Percentiles rank a stretch among this genome's conserved stretches.
These are phyloP conservation scores for Microctonus aethiopoides DNA, from an alignment of 2,888 invertebrate species.

Conservation along the genomic window DNA sequence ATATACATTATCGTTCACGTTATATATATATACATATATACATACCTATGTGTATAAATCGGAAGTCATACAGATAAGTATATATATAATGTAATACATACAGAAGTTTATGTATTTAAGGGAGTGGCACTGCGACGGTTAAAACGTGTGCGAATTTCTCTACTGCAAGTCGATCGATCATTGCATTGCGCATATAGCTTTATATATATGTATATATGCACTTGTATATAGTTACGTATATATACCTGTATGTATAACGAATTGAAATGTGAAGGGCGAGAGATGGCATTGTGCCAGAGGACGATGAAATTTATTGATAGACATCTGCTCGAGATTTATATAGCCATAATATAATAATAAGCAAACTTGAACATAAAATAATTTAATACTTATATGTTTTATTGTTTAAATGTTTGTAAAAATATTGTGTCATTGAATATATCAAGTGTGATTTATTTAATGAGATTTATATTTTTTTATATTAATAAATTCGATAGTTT, in stretches of 20 bases:
- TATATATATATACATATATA: no score
- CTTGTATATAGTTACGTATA: no score
- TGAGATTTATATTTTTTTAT: neutral
- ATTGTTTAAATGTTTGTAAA: neutral
- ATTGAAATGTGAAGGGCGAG: neutral
- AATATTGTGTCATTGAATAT: neutral
- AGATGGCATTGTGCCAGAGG: neutral
- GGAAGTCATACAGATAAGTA: no score
- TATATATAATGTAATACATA: no score
- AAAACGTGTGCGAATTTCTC: neutral
- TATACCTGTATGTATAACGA: neutral
- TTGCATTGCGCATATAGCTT: constrained; percentile 4
- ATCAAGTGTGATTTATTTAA: neutral
- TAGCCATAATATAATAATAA: neutral
- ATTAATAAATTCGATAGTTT: neutral
- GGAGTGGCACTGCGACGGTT: constrained; percentile 11
- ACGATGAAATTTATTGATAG: neutral
- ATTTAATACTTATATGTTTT: neutral
- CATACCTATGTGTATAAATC: no score
- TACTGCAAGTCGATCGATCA: constrained; percentile 23
- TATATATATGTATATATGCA: neutral
- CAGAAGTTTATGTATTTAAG: constrained; percentile 1
- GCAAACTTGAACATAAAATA: neutral
- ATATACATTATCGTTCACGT: no score
- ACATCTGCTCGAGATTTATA: neutral